Evolutionary conservation across 2,113 vertebrate genomes (phyloP).

Genomic region (Silurus glanis): DNA sequence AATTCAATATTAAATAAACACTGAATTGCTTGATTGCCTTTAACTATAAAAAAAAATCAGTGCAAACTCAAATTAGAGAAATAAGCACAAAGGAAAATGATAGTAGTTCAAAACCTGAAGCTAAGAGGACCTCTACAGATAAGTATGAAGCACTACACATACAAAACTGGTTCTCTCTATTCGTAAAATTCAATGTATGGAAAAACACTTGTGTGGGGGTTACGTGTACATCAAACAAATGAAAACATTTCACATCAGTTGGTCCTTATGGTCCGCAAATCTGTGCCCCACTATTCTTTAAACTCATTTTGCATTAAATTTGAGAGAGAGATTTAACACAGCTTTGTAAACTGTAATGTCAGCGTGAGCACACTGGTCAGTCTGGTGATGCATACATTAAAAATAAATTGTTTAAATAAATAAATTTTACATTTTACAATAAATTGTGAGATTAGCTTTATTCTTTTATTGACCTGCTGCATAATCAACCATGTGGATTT

Average conservation of each 20-base stretch:
- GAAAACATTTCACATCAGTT: neutral
- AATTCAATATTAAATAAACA: conserved; percentile 34
- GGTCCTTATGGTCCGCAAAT: conserved; percentile 12
- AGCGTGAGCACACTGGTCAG: neutral
- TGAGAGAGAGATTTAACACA: neutral
- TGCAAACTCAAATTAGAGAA: conserved; percentile 4
- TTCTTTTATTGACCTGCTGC: neutral
- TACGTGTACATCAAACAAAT: neutral
- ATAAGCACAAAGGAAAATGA: conserved; percentile 24
- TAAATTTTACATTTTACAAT: neutral
- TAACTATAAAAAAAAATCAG: conserved; percentile 31
- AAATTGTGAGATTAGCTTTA: neutral
- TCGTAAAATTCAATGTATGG: neutral
- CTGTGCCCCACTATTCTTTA: neutral
- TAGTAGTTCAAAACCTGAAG: conserved; percentile 21
- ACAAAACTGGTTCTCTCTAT: conserved; percentile 12
- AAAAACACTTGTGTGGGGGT: neutral
- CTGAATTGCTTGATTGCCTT: conserved; percentile 6
- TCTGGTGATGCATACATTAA: neutral
- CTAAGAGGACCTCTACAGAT: conserved; percentile 50
- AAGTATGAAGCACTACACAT: conserved; percentile 37
- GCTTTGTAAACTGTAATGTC: neutral
- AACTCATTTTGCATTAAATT: neutral
- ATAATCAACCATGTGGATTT: neutral
- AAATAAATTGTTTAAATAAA: too few species aligned